Conservation (phyloP, 1,140 invertebrate species). For the Dendroctonus valens region DNA sequence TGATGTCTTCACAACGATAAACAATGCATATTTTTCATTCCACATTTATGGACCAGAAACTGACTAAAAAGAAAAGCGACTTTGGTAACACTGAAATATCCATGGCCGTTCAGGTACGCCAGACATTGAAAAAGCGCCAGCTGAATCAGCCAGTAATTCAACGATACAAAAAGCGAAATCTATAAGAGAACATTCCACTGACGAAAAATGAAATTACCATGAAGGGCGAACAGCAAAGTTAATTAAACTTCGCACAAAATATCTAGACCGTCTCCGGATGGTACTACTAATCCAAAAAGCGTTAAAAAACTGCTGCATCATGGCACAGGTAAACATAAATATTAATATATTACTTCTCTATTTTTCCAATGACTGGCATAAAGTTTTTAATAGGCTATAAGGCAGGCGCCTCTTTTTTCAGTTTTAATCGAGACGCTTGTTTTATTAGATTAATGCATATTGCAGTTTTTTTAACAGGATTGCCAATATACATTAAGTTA, state of each 20-base stretch:
- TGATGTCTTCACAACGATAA: too few relatives aligned
- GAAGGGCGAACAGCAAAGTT: constrained; percentile 19
- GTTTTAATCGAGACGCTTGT: constrained; percentile 8
- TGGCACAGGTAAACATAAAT: constrained; percentile 31
- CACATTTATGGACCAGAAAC: too few relatives aligned
- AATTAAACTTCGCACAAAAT: constrained; percentile 25
- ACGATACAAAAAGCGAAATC: background rate
- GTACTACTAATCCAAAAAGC: constrained; percentile 24
- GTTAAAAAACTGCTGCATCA: constrained; percentile 23
- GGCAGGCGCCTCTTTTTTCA: constrained; percentile 14
- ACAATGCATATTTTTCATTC: too few relatives aligned
- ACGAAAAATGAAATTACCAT: constrained; percentile 14
- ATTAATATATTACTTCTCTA: constrained; percentile 25
- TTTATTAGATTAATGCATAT: constrained; percentile 17
- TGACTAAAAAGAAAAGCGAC: too few relatives aligned
- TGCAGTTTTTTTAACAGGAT: too few relatives aligned
- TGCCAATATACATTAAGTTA: background rate
- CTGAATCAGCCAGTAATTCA: background rate
- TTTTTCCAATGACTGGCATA: constrained; percentile 27
- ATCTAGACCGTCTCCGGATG: constrained; percentile 23
- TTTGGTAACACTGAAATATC: too few relatives aligned
- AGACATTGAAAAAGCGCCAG: too few relatives aligned
- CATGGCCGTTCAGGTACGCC: too few relatives aligned
- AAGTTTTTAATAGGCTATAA: constrained; percentile 27
- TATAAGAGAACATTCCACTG: background rate